Conservation (phyloP, 2,113 vertebrate species). For the Hippolais icterina region DNA sequence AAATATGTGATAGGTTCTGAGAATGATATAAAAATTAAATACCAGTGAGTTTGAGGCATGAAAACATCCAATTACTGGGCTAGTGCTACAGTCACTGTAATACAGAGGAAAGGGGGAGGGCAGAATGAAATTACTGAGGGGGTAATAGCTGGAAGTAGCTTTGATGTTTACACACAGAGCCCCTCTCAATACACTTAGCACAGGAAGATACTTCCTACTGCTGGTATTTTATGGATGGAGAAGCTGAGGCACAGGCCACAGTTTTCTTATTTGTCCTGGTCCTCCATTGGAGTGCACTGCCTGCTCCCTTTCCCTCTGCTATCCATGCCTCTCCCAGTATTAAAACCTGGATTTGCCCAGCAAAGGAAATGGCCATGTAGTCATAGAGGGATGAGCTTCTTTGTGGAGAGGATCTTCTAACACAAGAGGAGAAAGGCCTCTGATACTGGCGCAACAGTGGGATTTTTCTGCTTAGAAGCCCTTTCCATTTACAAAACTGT, state of each 20-base stretch:
- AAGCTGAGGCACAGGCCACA: background rate
- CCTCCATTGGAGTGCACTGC: background rate
- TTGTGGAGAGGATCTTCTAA: background rate
- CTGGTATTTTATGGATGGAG: background rate
- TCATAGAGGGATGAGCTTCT: background rate
- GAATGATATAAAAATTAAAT: constrained; percentile 74
- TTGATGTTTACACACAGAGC: background rate
- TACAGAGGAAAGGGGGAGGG: background rate
- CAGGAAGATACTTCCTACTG: background rate
- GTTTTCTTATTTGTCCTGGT: background rate
- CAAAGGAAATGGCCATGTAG: background rate
- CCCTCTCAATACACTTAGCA: background rate
- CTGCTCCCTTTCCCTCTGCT: background rate
- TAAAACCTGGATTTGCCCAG: background rate
- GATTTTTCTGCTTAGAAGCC: background rate
- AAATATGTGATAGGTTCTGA: constrained; percentile 78
- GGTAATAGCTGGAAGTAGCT: constrained; percentile 23
- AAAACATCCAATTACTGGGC: constrained; percentile 59
- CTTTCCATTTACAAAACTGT: background rate
- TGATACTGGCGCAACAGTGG: background rate
- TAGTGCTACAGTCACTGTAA: background rate
- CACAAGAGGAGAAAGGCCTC: background rate
- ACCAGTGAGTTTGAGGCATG: constrained; percentile 48
- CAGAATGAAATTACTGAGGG: constrained; percentile 29
- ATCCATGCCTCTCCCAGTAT: background rate